Base-by-base conservation (phyloP, 2,113 vertebrate genomes). In the Cynoglossus semilaevis region DNA sequence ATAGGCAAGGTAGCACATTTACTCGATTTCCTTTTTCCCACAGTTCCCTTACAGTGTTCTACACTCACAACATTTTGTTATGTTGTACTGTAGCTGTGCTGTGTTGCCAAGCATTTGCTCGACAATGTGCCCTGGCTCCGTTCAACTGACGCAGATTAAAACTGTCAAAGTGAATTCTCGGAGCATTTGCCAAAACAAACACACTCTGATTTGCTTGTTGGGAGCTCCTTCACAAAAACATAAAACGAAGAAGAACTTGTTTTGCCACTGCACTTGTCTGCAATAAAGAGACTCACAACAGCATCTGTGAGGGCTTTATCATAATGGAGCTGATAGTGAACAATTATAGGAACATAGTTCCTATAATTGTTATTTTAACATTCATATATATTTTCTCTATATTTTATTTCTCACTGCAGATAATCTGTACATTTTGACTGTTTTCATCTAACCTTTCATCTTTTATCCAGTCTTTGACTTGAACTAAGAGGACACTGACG, bases 171-270 rank as follows among this genome's bases (percentile, higher is more conserved):
- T 48, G 54, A 77, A 72, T 58, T 63, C 59, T 57, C 52, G 5
- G 0, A 77, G 74, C 18, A 9, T 22, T 62, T 69, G 71, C 76
- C 70, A 65, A 77, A 70, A 81, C 65, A 65, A 72, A 77, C 58
- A 50, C 5, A 6, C 79, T 82, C 86, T 85, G 75, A 86, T 86
- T 58, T 70, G 29, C 15, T 15, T 14, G 43, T 35, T 37, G 36
- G 19, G 18, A 58, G 55, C 67, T 79, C 41, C 9, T 80, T 76
- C 35, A 76, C 79, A 78, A 40, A 81, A 50, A 63, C 54, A 6
- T 35, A 7, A 22, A 66, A 88, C 72, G 69, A 53, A 54, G 82
- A 85, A 67, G 77, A 87, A 85, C 85, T 58, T 62, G 87, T 80
- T 78, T 48, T 68, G 70, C 67, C 56, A 35, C 77, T 52, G 63